Base-by-base conservation (phyloP, 2,797 vertebrate species). In the Scolopax bukidnonensis region DNA sequence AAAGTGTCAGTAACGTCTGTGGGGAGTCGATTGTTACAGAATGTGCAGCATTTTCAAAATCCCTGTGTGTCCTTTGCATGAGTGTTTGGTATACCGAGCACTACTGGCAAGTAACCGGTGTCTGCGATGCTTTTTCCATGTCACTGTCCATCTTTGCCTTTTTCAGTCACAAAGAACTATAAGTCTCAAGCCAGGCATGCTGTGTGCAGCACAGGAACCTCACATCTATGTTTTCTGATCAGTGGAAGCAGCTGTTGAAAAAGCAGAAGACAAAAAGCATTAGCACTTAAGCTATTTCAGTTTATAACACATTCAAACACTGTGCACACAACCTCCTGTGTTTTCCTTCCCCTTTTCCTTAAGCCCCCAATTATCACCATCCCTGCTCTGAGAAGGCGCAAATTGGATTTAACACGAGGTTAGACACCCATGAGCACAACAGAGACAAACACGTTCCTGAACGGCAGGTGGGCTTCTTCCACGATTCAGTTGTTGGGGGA, bases 21-120 rank as follows among this genome's bases (percentile, higher is more conserved):
- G 94, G 96, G 90, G 93, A 96, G 96, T 93, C 68, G 94, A 97
- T 96, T 97, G 97, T 89, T 97, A 93, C 92, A 96, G 97, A 93
- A 97, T 96, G 97, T 98, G 98, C 98, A 98, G 98, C 98, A 98
- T 98, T 98, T 97, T 96, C 96, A 97, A 91, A 97, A 97, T 97
- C 97, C 98, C 98, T 98, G 97, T 93, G 96, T 96, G 97, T 98
- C 96, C 97, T 96, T 97, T 87, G 87, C 89, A 60, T 81, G 95
- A 96, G 91, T 69, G 96, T 98, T 97, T 97, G 97, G 96, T 98
- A 87, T 94, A 96, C 93, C 11, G 90, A 97, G 96, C 91, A 75
- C 95, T 92, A 56, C 93, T 86, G 95, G 90, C 94, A 85, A 83
- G 90, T 69, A 80, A 90, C 27, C 13, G 71, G 91, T 86, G 85